Base-by-base conservation (phyloP, 1,140 invertebrate species). In the Palaemon carinicauda region DNA sequence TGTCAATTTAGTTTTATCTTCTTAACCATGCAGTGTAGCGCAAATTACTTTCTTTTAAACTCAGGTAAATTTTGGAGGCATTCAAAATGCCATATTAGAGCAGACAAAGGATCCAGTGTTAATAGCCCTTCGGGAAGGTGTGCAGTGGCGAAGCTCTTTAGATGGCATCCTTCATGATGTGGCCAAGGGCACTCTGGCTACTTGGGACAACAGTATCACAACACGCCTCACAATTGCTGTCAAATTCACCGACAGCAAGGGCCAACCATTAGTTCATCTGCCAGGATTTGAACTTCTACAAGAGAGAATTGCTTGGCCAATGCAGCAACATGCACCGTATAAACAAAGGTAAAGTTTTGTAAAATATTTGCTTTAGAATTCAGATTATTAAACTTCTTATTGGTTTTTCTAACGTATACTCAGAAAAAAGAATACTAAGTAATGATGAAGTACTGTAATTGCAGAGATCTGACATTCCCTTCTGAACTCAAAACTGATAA, bases 161-260 rank as follows among this genome's bases (percentile, higher is more conserved):
- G 79, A 85, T 53, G 80, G 75, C 1, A 88, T 88, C 82, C 82
- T 88, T 71, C 50, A 77, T 52, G 88, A 88, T 19, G 88, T 88
- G 4, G 88, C 71, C 19, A 69, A 56, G 29, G 88, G 88, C 17
- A n/a, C 14, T 15, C 79, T 88, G 15, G 88, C 88, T 31, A 88
- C 88, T 24, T 88, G 88, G 88, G 88, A 88, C 79, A 88, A 88
- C 73, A 73, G 88, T 56, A 88, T 88, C 79, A 88, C 88, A 29
- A 88, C 88, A 0, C 69, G 88, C 60, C 88, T 88, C 27, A 73
- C 80, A 21, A 51, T 88, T 3, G 88, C 88, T 1, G 29, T 80
- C 50, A 77, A 86, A 29, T 88, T 50, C 73, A 86, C 82, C 0
- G 88, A 86, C 54, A 78, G n/a, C 1, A 17, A 17, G 15, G 88